A percentile compares a stretch with the other conserved stretches of the same genome.
Conservation (phyloP, 2,113 vertebrate genomes). For the Sus scrofa region T2T-Sscrofa CM000816.6:52998501-52999000, state of each 20-base stretch:
- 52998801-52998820: not conserved
- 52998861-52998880: not conserved
- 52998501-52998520: conserved; percentile 61
- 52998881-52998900: conserved; percentile 25
- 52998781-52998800: not conserved
- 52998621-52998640: conserved; percentile 18
- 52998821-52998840: not conserved
- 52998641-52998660: not conserved
- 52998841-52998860: conserved; percentile 6
- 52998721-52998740: not conserved
- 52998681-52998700: not conserved
- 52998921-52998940: not conserved
- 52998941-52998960: not conserved
- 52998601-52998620: not conserved
- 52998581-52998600: not conserved
- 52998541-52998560: not conserved
- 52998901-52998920: conserved; percentile 53
- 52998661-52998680: not conserved
- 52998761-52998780: conserved; percentile 21
- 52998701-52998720: not conserved
- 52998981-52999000: conserved; percentile 19
- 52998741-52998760: conserved; percentile 4
- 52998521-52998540: conserved; percentile 1
- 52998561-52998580: not conserved
- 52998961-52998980: not conserved